Base-by-base conservation (phyloP, 2,113 vertebrate genomes). In the Rhipidura dahli region DNA sequence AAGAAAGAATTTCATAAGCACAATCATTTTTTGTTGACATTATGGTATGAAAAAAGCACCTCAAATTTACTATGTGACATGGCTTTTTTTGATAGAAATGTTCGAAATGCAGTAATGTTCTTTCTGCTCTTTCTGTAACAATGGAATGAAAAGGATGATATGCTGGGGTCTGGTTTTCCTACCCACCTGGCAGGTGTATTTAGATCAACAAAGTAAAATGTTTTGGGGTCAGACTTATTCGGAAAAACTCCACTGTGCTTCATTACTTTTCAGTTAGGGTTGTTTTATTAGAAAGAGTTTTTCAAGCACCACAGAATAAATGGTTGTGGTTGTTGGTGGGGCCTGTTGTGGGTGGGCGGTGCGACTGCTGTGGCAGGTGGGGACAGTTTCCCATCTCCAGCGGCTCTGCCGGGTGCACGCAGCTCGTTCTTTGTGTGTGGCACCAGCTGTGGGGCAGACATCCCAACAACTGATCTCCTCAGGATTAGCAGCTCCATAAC, bases 241-340 rank as follows among this genome's bases (percentile, higher is more conserved):
- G 5, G 39, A 9, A 61, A 77, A 82, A 30, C 26, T 37, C 64
- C 24, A 30, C 50, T 49, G 0, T n/a, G 30, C 51, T 71, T 91
- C 18, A 49, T 93, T 89, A 72, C 91, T 94, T 96, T 56, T 93
- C 76, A 73, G 44, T 94, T 93, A 72, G 54, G 73, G 28, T 85
- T 76, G 30, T 12, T 87, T 37, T 71, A 70, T 89, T 64, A 68
- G 80, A 60, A 69, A 44, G 49, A 83, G 44, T 15, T 83, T 92
- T 87, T 63, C 56, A 31, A 49, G 64, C 56, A 57, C 73, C 65
- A 10, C 49, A 15, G 44, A 76, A 28, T 31, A 57, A 86, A 51
- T 31, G 2, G 0, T 7, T 33, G 13, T 66, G 76, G 42, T 11
- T 64, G 28, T 63, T 61, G 37, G 28, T 5, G n/a, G 13, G 22